Percentiles rank a stretch among this genome's conserved stretches.
Evolutionary conservation across 2,113 vertebrate genomes (phyloP).

Genomic region (Lepisosteus oculatus): DNA sequence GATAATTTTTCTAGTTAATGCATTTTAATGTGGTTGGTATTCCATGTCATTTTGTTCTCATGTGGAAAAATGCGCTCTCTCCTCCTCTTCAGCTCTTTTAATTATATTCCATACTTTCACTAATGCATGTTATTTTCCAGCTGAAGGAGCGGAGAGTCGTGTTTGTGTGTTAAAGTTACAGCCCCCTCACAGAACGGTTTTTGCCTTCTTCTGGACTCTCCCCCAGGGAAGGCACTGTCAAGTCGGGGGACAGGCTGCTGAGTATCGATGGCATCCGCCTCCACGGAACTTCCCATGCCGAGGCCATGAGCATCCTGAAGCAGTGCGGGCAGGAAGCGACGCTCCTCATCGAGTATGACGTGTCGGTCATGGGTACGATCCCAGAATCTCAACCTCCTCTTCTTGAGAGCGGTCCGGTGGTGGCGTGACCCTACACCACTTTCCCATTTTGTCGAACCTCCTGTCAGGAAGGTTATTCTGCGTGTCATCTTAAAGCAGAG

Average conservation of each 20-base stretch:
- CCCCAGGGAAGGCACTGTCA: constrained; percentile 89
- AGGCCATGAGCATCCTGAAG: constrained; percentile 96
- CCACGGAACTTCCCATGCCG: constrained; percentile 83
- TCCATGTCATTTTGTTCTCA: no score
- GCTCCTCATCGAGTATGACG: constrained; percentile 90
- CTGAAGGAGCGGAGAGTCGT: no score
- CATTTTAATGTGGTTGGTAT: no score
- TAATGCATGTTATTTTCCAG: no score
- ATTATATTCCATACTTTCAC: no score
- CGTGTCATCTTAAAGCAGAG: no score
- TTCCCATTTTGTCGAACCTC: no score
- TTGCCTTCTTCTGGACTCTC: constrained; percentile 40
- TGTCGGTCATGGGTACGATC: constrained; percentile 90
- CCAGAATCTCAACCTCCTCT: neutral
- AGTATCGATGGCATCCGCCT: constrained; percentile 95
- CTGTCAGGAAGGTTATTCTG: no score
- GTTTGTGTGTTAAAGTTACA: no score
- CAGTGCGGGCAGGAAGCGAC: constrained; percentile 95
- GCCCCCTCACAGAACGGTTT: neutral
- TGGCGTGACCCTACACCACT: no score
- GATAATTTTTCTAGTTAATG: constrained; percentile 19
- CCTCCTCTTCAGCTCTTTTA: no score
- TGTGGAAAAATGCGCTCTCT: no score
- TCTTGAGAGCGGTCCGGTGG: neutral
- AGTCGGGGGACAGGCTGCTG: constrained; percentile 89